These are phyloP conservation scores for Heliocidaris tuberculata DNA, from an alignment of 35 echinoderm and acorn worm species.

Conservation along the genomic window DNA sequence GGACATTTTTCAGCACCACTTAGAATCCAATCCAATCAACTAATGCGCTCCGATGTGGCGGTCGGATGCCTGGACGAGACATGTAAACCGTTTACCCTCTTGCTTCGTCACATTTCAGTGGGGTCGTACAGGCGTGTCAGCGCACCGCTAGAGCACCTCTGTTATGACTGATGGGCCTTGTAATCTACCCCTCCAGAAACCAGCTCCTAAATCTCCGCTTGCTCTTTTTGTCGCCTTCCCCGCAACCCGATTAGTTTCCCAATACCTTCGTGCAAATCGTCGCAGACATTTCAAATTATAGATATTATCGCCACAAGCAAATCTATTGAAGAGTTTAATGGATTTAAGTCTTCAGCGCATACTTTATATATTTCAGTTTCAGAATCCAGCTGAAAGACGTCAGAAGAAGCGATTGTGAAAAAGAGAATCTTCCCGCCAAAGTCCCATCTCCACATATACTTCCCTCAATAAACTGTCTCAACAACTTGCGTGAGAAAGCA, in stretches of 20 bases:
- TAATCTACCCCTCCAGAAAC: slow-evolving; percentile 44
- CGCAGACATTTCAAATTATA: slow-evolving; percentile 49
- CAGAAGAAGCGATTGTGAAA: background rate
- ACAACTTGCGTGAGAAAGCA: background rate
- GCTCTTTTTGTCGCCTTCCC: slow-evolving; percentile 47
- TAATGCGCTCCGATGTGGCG: slow-evolving; percentile 46
- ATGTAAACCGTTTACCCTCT: slow-evolving; percentile 53
- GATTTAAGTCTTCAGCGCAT: slow-evolving; percentile 38
- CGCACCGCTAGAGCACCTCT: slow-evolving; percentile 15
- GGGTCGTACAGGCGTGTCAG: slow-evolving; percentile 19
- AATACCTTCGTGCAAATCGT: slow-evolving; percentile 52
- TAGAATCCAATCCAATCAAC: slow-evolving; percentile 53
- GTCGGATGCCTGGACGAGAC: slow-evolving; percentile 24
- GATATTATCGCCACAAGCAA: slow-evolving; percentile 52
- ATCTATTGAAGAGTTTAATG: slow-evolving; percentile 49
- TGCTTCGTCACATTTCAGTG: slow-evolving; percentile 39
- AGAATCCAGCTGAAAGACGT: background rate
- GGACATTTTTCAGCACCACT: slow-evolving; percentile 53
- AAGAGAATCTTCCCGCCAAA: background rate
- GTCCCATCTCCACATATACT: background rate
- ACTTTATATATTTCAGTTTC: slow-evolving; percentile 1
- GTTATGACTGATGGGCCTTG: slow-evolving; percentile 42
- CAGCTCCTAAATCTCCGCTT: slow-evolving; percentile 37
- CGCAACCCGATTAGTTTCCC: slow-evolving; percentile 44
- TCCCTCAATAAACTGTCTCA: background rate